Evolutionary conservation across 2,888 invertebrate genomes (phyloP).

Genomic region (Orthosia gracilis): DNA sequence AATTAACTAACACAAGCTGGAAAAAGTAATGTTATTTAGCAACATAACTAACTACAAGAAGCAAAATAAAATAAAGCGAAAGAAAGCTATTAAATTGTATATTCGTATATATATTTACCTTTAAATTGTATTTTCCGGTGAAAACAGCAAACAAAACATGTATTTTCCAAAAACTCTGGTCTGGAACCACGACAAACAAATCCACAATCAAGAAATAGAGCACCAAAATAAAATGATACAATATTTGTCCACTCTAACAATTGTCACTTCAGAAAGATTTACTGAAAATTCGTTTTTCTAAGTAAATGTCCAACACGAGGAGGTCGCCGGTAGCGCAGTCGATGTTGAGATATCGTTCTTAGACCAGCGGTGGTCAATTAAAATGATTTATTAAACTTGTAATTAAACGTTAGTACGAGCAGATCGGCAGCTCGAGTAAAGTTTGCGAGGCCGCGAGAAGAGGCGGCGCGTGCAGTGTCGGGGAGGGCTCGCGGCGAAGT

Average conservation of each 20-base stretch:
- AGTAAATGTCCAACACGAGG: conserved; percentile 53
- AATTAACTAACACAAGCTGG: conserved; percentile 13
- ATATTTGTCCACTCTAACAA: conserved; percentile 78
- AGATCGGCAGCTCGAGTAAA: conserved; percentile 83
- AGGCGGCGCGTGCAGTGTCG: conserved; percentile 72
- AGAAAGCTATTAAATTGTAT: conserved; percentile 14
- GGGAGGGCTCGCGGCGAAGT: conserved; percentile 83
- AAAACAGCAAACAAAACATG: conserved; percentile 64
- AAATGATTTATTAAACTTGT: conserved; percentile 70
- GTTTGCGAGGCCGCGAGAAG: conserved; percentile 76
- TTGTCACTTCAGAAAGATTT: conserved; percentile 78
- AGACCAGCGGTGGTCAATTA: conserved; percentile 60
- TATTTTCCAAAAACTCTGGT: conserved; percentile 68
- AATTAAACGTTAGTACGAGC: conserved; percentile 70
- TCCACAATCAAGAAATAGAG: conserved; percentile 80
- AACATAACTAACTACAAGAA: not conserved
- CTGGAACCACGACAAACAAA: conserved; percentile 77
- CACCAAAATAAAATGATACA: conserved; percentile 72
- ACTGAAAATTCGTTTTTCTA: conserved; percentile 60
- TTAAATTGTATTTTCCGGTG: conserved; percentile 53
- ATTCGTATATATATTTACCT: conserved; percentile 70
- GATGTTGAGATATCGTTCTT: conserved; percentile 43
- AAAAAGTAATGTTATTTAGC: not conserved
- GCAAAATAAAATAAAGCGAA: conserved; percentile 24
- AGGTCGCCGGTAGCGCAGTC: conserved; percentile 34